Percentiles rank a stretch among this genome's conserved stretches.
Evolutionary conservation across 2,888 invertebrate genomes (phyloP).

Genomic region (Tetramorium bicarinatum): DNA sequence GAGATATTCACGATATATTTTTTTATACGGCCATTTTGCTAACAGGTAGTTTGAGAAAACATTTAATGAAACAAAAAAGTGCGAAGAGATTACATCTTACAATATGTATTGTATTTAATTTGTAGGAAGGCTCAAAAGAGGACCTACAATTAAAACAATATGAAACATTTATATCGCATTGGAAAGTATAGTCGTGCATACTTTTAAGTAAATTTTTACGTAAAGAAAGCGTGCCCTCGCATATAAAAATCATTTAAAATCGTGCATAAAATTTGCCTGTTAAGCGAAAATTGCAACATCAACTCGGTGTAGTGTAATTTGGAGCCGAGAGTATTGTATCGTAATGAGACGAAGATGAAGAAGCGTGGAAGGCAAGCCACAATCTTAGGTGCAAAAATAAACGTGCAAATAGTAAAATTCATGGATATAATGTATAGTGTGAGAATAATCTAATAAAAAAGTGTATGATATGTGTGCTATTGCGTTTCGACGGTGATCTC

Average conservation of each 20-base stretch:
- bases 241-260: background rate
- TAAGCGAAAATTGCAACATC: background rate
- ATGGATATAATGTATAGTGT: slow-evolving; percentile 22
- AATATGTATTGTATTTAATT: slow-evolving; percentile 3
- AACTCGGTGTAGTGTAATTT: background rate
- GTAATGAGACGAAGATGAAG: background rate
- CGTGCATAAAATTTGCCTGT: background rate
- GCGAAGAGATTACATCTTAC: background rate
- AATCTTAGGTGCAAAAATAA: slow-evolving; percentile 1
- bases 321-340: background rate
- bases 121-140: slow-evolving; percentile 2
- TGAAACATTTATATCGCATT: slow-evolving; percentile 21
- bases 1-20: slow-evolving; percentile 17
- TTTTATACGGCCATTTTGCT: slow-evolving; percentile 39
- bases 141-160: slow-evolving; percentile 20
- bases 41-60: slow-evolving; percentile 37
- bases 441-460: background rate
- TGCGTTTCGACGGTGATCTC: slow-evolving; percentile 8
- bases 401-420: slow-evolving; percentile 28
- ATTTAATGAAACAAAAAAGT: background rate
- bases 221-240: background rate
- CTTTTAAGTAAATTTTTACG: slow-evolving; percentile 36
- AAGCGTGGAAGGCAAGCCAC: background rate
- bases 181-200: slow-evolving; percentile 42
- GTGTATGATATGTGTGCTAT: slow-evolving; percentile 16